A percentile compares a stretch with the other conserved stretches of the same genome.
Evolutionary conservation across 2,888 invertebrate genomes (phyloP).

Genomic region (Cephonodes hylas): DNA sequence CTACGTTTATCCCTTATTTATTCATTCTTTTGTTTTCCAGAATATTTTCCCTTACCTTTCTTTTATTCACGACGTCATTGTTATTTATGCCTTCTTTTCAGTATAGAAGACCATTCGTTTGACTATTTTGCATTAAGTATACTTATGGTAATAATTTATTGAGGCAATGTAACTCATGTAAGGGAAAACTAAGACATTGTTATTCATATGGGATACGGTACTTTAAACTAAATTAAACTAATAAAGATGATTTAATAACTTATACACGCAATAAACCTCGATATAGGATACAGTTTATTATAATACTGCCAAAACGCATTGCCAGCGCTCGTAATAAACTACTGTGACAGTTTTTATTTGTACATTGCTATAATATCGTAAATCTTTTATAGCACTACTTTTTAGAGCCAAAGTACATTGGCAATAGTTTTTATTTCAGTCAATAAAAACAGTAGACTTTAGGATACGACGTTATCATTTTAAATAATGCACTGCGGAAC

Average conservation of each 20-base stretch:
- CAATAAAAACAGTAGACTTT: constrained; percentile 6
- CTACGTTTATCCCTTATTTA: constrained; percentile 26
- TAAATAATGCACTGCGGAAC: background rate
- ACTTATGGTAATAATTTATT: background rate
- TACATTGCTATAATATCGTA: constrained; percentile 32
- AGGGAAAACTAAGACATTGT: too few relatives aligned
- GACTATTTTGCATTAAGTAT: background rate
- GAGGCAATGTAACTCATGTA: background rate
- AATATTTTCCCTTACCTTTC: constrained; percentile 41
- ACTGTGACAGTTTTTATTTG: constrained; percentile 36
- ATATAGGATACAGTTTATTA: constrained; percentile 1
- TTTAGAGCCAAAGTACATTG: constrained; percentile 21
- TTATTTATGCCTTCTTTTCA: constrained; percentile 17
- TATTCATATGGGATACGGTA: background rate
- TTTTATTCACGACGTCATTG: constrained; percentile 42
- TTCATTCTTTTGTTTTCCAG: constrained; percentile 36
- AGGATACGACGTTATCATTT: background rate
- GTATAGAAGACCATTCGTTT: background rate
- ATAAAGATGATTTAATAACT: background rate
- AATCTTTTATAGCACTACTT: constrained; percentile 22
- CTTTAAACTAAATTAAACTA: background rate
- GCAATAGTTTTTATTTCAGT: constrained; percentile 20
- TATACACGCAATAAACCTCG: background rate
- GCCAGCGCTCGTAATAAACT: constrained; percentile 39
- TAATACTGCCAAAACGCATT: constrained; percentile 25